Percentiles rank a stretch among this genome's conserved stretches.
phyloP scores from a whole-genome alignment of 2,797 vertebrate genomes.

The Microchirus variegatus region DNA sequence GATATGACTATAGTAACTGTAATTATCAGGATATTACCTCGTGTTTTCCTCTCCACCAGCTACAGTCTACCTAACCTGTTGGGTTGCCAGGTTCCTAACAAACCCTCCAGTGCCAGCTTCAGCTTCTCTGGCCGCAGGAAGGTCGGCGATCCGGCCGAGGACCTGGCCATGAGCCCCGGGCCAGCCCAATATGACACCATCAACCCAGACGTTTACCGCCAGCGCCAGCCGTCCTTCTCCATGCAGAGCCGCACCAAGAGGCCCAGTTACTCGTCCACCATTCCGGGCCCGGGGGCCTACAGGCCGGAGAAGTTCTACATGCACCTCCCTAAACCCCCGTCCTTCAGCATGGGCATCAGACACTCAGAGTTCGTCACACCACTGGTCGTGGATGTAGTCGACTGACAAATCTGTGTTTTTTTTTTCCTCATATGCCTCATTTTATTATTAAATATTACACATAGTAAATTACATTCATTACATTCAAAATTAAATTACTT shows the following conservation, averaged over 20 bases:
- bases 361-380: slow-evolving; percentile 86
- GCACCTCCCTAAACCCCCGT: slow-evolving; percentile 79
- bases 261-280: slow-evolving; percentile 47
- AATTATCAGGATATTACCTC: too few relatives aligned
- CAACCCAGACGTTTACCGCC: slow-evolving; percentile 80
- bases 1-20: too few relatives aligned
- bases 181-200: slow-evolving; percentile 85
- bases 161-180: slow-evolving; percentile 84
- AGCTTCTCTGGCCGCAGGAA: slow-evolving; percentile 74
- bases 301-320: slow-evolving; percentile 82
- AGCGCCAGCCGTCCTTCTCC: slow-evolving; percentile 86
- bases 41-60: slow-evolving; percentile 61
- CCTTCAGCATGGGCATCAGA: slow-evolving; percentile 85
- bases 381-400: slow-evolving; percentile 71
- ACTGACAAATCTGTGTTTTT: slow-evolving; percentile 56
- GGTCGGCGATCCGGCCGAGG: slow-evolving; percentile 73
- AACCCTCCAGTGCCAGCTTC: slow-evolving; percentile 85
- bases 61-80: slow-evolving; percentile 87
- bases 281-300: slow-evolving; percentile 86
- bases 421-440: slow-evolving; percentile 5
- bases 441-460: slow-evolving; percentile 34
- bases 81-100: slow-evolving; percentile 80
- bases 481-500: slow-evolving; percentile 12
- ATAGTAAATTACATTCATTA: not conserved
- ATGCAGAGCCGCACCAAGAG: slow-evolving; percentile 83